Evolutionary conservation across 2,888 invertebrate genomes (phyloP), one percentile per base, ranked within the genome.

Genomic region (Stenodera caucasica): DNA sequence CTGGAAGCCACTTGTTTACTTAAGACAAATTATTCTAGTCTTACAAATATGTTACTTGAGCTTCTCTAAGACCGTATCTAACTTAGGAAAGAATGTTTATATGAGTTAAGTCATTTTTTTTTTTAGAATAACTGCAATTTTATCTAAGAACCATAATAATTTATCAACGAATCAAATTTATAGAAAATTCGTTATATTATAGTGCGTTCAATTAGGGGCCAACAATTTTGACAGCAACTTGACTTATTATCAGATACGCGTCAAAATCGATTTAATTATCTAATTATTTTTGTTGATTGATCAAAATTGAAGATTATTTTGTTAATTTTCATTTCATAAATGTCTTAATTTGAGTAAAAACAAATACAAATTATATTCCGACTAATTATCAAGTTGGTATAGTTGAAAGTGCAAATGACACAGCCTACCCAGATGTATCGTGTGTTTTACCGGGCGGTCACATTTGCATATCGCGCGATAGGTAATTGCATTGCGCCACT

Each of bases 401-500:
- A n/a, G n/a, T 40, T 4, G 29, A 18, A 40, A 40, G 9, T 18
- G 18, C 9, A 40, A 40, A n/a, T n/a, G n/a, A n/a, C n/a, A n/a
- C n/a, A n/a, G n/a, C 37, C 49, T 50, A 14, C 57, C 14, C 49
- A 18, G 32, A 21, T n/a, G 40, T 53, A 58, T 33, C 58, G 67
- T 68, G 64, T 64, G 67, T 67, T 60, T 66, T 67, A 68, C 66
- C 65, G 65, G 59, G 61, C 62, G 66, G 65, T 57, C 61, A 63
- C 67, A 71, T 71, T 71, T 70, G 69, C 71, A 71, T 71, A 71
- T 71, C 67, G 64, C 37, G 15, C 70, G 71, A 69, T 70, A 60
- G 65, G 67, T 68, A 68, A 68, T 67, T 66, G 66, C 63, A 58
- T 64, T 61, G 66, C 58, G 62, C 69, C 65, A 63, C 64, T 70